Evolutionary conservation across 2,888 invertebrate genomes (phyloP), one percentile per base, ranked within the genome.

Genomic region (Belgica antarctica): DNA sequence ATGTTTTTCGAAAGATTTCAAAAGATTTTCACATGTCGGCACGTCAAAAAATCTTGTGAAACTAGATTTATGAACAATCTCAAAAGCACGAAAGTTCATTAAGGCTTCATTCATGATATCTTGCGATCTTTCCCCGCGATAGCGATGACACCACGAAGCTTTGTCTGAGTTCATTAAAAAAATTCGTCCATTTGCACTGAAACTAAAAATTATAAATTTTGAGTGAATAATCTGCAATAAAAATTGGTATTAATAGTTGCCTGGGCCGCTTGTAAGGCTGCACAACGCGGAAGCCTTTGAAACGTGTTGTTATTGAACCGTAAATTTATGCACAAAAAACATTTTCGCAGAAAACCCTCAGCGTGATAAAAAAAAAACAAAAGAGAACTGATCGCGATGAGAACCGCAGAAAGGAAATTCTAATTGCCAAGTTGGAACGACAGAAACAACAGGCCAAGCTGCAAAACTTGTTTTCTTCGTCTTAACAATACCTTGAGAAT

Each of bases 341-440:
- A 2, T 52, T 17, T 52, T 52, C 17, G 52, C 22, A 19, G 12
- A 52, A 22, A 52, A 52, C 52, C 52, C 52, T 19, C 52, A 22
- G 52, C 52, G 17, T 22, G 52, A 52, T 52, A 52, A 52, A 17
- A 41, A 10, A 10, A 41, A 52, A 52, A 52, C 22, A 2, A 52
- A 46, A 3, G 3, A 52, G 22, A 17, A 17, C 2, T 12, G 19
- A 19, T 8, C 34, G 12, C 12, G 52, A 12, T 46, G 46, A 46
- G 22, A 52, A 52, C 52, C 52, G 52, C 52, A 52, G 17, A 2
- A 52, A n/a, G 52, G 52, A 52, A 52, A 52, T 52, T 52, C 52
- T 52, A n/a, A 52, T n/a, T n/a, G 52, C 3, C 17, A n/a, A 52
- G 2, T 5, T 62, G 28, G 10, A 31, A 34, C 31, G 31, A 62